These are phyloP conservation scores for Zosterops borbonicus DNA, from an alignment of 2,113 vertebrate genomes.

Conservation along the genomic window DNA sequence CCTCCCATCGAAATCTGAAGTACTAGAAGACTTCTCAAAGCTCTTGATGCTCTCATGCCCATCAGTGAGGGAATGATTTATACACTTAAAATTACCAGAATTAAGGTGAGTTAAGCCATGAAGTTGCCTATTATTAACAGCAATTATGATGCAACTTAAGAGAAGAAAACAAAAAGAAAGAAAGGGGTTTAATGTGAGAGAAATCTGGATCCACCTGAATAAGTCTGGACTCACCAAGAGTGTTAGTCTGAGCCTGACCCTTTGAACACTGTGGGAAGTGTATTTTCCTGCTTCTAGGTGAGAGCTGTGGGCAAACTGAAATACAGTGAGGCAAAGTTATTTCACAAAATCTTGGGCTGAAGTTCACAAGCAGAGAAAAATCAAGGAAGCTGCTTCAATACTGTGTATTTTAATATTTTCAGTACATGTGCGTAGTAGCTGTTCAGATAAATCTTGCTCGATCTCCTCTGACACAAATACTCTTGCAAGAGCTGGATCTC, in stretches of 20 bases:
- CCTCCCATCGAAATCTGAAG: no score
- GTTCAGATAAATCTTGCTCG: neutral
- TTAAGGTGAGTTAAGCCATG: neutral
- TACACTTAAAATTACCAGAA: neutral
- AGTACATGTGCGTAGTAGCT: neutral
- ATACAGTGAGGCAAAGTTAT: neutral
- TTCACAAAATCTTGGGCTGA: neutral
- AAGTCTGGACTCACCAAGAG: no score
- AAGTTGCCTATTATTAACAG: neutral
- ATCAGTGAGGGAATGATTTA: neutral
- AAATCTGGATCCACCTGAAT: neutral
- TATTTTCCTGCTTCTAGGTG: neutral
- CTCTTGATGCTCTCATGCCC: neutral
- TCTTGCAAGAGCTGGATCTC: neutral
- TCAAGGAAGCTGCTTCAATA: neutral
- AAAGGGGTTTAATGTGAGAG: neutral
- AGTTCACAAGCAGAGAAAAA: neutral
- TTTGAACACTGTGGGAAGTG: neutral
- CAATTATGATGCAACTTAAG: neutral
- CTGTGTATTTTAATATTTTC: neutral
- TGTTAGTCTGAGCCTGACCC: neutral
- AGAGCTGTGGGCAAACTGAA: neutral
- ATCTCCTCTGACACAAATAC: neutral
- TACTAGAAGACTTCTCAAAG: neutral
- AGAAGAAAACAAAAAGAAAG: neutral